Percentiles rank a stretch among this genome's conserved stretches.
Conservation (phyloP, 2,888 invertebrate genomes). For the Ormyrus thymus region DNA sequence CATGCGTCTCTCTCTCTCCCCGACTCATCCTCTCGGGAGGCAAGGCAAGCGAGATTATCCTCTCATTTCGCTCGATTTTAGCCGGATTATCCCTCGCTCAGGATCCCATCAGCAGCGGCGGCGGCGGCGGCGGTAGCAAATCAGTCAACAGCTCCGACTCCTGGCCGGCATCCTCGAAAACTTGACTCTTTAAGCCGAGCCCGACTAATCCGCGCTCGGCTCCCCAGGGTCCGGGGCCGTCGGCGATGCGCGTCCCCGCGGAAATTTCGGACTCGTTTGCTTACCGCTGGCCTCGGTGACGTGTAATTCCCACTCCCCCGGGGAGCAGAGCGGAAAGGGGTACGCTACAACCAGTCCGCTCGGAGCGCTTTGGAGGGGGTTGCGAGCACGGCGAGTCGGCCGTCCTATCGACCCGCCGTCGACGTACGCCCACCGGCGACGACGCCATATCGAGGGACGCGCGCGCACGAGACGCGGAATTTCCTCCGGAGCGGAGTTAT, state of each 20-base stretch:
- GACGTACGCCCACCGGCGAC: constrained; percentile 59
- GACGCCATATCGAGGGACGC: constrained; percentile 50
- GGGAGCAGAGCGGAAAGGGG: constrained; percentile 29
- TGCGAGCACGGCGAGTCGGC: constrained; percentile 47
- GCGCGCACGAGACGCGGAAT: neutral
- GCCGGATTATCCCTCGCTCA: constrained; percentile 46
- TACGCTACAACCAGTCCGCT: neutral
- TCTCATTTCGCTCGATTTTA: constrained; percentile 46
- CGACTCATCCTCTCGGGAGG: neutral
- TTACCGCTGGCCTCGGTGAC: constrained; percentile 39
- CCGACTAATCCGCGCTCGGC: constrained; percentile 21
- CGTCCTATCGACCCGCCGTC: constrained; percentile 68
- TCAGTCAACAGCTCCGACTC: neutral
- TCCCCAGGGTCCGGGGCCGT: neutral
- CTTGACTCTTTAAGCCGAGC: neutral
- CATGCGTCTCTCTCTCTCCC: constrained; percentile 40
- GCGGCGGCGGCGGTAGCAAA: constrained; percentile 1
- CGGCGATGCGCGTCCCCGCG: constrained; percentile 4
- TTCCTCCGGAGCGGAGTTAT: neutral
- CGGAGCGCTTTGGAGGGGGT: constrained; percentile 34
- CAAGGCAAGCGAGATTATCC: constrained; percentile 53
- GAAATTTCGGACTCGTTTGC: constrained; percentile 43
- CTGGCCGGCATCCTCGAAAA: neutral
- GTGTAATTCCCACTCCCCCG: constrained; percentile 58
- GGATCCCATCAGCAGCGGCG: constrained; percentile 45